A percentile compares a stretch with the other conserved stretches of the same genome.
phyloP scores from a whole-genome alignment of 2,113 vertebrate species.

The Amazona vittata region DNA sequence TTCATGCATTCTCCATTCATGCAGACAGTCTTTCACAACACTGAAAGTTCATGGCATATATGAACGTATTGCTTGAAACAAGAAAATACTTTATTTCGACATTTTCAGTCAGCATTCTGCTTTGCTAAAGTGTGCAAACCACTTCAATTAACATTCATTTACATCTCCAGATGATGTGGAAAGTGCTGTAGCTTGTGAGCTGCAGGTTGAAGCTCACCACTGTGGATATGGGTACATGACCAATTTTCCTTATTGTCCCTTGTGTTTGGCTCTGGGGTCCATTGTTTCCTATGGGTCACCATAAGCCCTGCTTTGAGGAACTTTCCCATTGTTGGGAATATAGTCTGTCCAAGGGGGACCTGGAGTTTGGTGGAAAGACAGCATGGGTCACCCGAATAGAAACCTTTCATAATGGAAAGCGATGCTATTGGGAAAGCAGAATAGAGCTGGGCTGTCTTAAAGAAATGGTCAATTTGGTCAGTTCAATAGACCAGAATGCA shows the following conservation, averaged over 20 bases:
- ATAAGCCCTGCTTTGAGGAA: background rate
- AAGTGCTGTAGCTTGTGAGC: background rate
- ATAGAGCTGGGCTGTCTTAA: background rate
- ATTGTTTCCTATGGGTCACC: background rate
- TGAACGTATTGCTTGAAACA: background rate
- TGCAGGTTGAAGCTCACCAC: rapidly evolving
- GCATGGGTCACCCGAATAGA: background rate
- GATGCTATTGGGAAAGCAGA: background rate
- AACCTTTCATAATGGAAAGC: background rate
- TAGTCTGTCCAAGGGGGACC: background rate
- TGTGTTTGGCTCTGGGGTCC: background rate
- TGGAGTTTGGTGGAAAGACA: background rate
- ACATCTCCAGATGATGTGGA: background rate
- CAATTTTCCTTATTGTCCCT: background rate
- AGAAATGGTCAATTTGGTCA: background rate
- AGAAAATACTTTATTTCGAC: background rate
- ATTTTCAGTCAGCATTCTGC: background rate
- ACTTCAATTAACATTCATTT: background rate
- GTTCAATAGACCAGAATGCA: background rate
- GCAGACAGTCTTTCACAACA: background rate
- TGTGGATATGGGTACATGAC: background rate
- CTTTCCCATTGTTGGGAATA: background rate
- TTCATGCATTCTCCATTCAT: background rate
- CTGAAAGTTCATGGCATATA: background rate
- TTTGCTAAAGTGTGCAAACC: background rate